Conservation (phyloP, 2,888 invertebrate species). For the Leptinotarsa juncta region DNA sequence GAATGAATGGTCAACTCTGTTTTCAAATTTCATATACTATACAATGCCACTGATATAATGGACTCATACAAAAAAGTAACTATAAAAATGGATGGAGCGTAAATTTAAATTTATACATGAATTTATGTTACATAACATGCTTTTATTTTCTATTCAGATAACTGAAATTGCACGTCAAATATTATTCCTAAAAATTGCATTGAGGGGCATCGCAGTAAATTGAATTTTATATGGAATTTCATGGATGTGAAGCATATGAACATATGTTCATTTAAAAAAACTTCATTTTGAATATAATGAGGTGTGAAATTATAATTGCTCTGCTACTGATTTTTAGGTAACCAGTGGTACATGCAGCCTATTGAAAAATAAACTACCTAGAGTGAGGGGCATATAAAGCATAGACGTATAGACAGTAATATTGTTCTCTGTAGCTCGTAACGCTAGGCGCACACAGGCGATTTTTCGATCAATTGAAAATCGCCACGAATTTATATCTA, state of each 20-base stretch:
- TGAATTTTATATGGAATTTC: not conserved
- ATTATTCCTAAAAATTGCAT: not conserved
- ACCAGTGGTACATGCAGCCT: too few species aligned
- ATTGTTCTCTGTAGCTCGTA: too few species aligned
- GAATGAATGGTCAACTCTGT: slow-evolving; percentile 9
- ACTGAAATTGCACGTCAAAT: slow-evolving; percentile 7
- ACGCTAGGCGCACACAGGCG: too few species aligned
- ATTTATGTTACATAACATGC: slow-evolving; percentile 1
- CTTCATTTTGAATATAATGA: too few species aligned
- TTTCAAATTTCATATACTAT: not conserved
- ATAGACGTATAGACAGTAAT: too few species aligned
- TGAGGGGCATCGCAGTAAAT: not conserved
- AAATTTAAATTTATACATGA: not conserved
- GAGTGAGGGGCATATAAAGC: too few species aligned
- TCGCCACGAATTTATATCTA: too few species aligned
- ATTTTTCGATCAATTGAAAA: too few species aligned
- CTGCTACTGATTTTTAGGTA: too few species aligned
- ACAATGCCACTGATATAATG: slow-evolving; percentile 5
- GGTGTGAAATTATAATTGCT: too few species aligned
- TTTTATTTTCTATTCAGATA: slow-evolving; percentile 6
- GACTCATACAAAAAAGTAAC: not conserved
- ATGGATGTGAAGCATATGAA: not conserved
- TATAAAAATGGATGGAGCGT: not conserved
- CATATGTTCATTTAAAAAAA: not conserved
- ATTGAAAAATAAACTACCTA: too few species aligned